A percentile compares a stretch with the other conserved stretches of the same genome.
These are phyloP conservation scores for Coluber constrictor DNA, from an alignment of 2,797 vertebrate species.

Conservation along the genomic window DNA sequence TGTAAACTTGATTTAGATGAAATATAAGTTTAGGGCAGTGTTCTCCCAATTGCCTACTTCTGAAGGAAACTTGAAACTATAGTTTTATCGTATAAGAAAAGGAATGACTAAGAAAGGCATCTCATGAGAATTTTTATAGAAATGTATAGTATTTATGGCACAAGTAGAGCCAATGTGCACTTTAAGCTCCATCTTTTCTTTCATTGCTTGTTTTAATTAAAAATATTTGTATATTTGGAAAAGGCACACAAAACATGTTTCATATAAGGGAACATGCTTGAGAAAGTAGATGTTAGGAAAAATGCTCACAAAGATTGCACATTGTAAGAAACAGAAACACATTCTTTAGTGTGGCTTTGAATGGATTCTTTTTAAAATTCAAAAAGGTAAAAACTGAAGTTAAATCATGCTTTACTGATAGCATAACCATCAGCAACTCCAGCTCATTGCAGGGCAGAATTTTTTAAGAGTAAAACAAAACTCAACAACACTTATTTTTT, in stretches of 20 bases:
- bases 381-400: not conserved
- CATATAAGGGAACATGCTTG: not conserved
- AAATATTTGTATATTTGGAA: no score
- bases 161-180: no score
- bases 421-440: not conserved
- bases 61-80: not conserved
- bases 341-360: not conserved
- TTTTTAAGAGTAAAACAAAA: not conserved
- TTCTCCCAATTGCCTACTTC: not conserved
- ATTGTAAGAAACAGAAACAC: not conserved
- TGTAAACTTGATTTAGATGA: not conserved
- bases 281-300: not conserved
- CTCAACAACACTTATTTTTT: no score
- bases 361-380: not conserved
- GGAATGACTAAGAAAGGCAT: no score
- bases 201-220: no score
- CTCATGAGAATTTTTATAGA: not conserved
- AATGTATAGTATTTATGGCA: no score
- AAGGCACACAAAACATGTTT: no score
- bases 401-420: not conserved
- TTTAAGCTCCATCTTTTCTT: no score
- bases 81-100: not conserved
- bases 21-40: not conserved
- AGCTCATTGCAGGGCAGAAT: not conserved
- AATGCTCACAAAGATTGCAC: not conserved